phyloP scores from a whole-genome alignment of 2,888 invertebrate species.

The Mamestra brassicae region DNA sequence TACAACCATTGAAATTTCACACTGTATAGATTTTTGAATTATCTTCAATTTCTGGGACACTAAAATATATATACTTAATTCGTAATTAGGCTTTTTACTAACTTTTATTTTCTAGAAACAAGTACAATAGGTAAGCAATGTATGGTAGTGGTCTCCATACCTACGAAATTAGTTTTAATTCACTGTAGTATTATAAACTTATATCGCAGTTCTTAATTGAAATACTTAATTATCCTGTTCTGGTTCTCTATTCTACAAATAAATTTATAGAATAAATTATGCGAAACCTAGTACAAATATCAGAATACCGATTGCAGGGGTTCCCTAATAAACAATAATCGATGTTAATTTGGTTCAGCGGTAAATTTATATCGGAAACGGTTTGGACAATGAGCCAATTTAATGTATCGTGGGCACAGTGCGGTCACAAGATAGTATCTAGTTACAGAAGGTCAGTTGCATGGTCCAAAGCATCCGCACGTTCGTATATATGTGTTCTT shows the following conservation, averaged over 20 bases:
- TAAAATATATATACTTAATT: too few species aligned
- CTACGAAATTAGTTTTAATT: too few species aligned
- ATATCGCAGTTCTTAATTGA: background rate
- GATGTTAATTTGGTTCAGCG: conserved; percentile 62
- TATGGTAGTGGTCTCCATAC: too few species aligned
- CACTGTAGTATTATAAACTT: too few species aligned
- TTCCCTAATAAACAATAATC: conserved; percentile 54
- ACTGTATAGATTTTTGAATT: too few species aligned
- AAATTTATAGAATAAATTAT: conserved; percentile 58
- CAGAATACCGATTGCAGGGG: conserved; percentile 41
- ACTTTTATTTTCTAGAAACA: too few species aligned
- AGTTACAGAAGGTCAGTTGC: background rate
- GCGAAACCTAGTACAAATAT: conserved; percentile 39
- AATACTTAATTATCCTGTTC: background rate
- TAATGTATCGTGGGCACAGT: conserved; percentile 34
- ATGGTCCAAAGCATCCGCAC: background rate
- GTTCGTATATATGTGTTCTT: background rate
- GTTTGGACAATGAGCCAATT: conserved; percentile 48
- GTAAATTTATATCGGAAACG: conserved; percentile 58
- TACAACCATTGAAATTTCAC: too few species aligned
- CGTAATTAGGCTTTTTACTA: too few species aligned
- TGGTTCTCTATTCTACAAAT: background rate
- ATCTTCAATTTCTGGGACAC: too few species aligned
- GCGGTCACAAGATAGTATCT: background rate
- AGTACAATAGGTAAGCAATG: too few species aligned